These are phyloP conservation scores for Pteropus alecto DNA, from an alignment of 2,113 vertebrate species.

Conservation along the genomic window DNA sequence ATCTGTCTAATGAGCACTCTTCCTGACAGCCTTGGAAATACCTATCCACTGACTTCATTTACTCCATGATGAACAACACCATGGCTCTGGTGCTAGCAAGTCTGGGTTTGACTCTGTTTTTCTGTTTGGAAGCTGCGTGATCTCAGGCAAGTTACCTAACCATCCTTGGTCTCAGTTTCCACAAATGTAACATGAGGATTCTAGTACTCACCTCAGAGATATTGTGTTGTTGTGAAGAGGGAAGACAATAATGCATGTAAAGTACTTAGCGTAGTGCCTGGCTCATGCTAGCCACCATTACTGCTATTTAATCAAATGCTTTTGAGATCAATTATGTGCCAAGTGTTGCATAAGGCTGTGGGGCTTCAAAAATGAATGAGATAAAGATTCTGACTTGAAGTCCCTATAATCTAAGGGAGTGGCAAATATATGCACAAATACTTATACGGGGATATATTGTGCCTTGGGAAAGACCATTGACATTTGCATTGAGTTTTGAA, in stretches of 20 bases:
- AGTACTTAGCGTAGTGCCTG: not conserved
- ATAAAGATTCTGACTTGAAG: not conserved
- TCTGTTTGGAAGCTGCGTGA: not conserved
- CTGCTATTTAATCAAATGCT: not conserved
- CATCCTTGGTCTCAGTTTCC: not conserved
- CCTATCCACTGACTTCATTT: not conserved
- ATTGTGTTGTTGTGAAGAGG: not conserved
- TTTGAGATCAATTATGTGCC: not conserved
- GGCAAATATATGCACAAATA: not conserved
- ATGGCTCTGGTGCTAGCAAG: not conserved
- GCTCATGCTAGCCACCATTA: not conserved
- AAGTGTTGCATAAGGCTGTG: not conserved
- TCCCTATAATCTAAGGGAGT: not conserved
- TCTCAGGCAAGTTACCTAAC: not conserved
- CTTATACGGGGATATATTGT: not conserved
- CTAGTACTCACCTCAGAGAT: not conserved
- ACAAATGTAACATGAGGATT: not conserved
- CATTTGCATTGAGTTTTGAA: not conserved
- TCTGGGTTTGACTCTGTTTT: not conserved
- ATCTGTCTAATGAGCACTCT: not conserved
- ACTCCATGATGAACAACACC: not conserved
- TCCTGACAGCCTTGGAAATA: slow-evolving; percentile 24
- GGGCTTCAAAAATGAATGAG: not conserved
- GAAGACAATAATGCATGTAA: not conserved
- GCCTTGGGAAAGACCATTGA: not conserved